A percentile compares a stretch with the other conserved stretches of the same genome.
phyloP scores from a whole-genome alignment of 2,888 invertebrate species.

The Amiota communis region DNA sequence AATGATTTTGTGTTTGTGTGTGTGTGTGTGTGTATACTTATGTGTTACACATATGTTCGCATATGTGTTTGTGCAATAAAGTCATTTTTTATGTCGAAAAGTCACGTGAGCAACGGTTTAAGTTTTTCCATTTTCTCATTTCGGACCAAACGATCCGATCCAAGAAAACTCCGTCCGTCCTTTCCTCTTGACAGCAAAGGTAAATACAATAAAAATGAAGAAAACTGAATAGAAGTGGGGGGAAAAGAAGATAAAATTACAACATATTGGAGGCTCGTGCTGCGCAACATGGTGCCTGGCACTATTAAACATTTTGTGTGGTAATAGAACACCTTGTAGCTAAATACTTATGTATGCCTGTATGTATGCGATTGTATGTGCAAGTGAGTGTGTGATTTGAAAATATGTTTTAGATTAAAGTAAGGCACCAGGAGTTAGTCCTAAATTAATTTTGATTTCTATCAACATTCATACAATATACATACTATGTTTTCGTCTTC shows the following conservation, averaged over 20 bases:
- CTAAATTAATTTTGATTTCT: slow-evolving; percentile 61
- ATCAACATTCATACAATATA: slow-evolving; percentile 44
- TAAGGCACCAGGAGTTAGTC: slow-evolving; percentile 45
- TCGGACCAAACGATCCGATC: too few relatives aligned
- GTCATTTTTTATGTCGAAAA: slow-evolving; percentile 63
- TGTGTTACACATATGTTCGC: too few relatives aligned
- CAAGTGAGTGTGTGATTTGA: slow-evolving; percentile 41
- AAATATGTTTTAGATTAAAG: slow-evolving; percentile 48
- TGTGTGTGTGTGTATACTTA: neutral
- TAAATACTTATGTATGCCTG: slow-evolving; percentile 20
- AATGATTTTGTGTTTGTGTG: slow-evolving; percentile 58
- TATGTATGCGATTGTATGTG: neutral
- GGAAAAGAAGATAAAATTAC: neutral
- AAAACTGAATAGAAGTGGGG: neutral
- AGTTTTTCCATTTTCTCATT: slow-evolving; percentile 40
- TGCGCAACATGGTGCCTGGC: slow-evolving; percentile 61
- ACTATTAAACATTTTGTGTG: slow-evolving; percentile 42
- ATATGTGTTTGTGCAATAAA: slow-evolving; percentile 61
- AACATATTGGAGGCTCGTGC: slow-evolving; percentile 18
- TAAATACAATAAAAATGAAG: neutral
- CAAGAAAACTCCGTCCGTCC: too few relatives aligned
- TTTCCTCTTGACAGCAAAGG: neutral
- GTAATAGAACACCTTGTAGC: neutral
- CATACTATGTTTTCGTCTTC: neutral
- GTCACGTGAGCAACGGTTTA: slow-evolving; percentile 67